Percentiles rank a stretch among this genome's conserved stretches.
Evolutionary conservation across 2,888 invertebrate species (phyloP).

Genomic region (Thymelicus lineola): DNA sequence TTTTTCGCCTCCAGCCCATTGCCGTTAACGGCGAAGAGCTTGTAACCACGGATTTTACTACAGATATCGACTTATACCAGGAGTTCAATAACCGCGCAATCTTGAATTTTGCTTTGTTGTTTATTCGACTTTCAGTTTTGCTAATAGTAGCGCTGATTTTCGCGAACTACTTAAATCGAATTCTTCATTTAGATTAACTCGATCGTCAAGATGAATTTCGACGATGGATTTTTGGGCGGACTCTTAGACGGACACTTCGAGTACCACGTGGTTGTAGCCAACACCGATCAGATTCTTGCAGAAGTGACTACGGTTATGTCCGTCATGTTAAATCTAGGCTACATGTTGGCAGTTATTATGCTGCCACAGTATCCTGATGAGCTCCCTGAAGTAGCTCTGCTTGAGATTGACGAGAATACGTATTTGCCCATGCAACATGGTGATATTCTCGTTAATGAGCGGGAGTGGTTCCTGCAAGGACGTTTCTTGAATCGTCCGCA

Average conservation of each 20-base stretch:
- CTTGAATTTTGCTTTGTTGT: background rate
- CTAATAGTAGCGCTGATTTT: background rate
- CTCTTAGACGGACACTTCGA: background rate
- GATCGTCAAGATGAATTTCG: background rate
- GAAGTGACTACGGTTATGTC: conserved; percentile 3
- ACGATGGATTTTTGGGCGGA: background rate
- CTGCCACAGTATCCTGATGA: conserved; percentile 6
- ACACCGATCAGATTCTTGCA: background rate
- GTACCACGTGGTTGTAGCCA: background rate
- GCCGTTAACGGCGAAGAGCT: background rate
- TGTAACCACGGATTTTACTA: background rate
- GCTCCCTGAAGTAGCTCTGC: background rate
- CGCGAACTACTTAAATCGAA: background rate
- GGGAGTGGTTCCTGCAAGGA: background rate
- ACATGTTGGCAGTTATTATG: background rate
- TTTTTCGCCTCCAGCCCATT: background rate
- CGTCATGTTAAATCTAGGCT: conserved; percentile 1
- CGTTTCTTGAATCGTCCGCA: background rate
- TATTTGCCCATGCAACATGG: background rate
- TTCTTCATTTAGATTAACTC: background rate
- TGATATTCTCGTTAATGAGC: background rate
- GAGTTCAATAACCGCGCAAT: background rate
- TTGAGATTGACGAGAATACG: background rate
- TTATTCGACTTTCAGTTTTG: background rate
- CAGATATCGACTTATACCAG: background rate